These are phyloP conservation scores for Machaerirhynchus nigripectus DNA, from an alignment of 2,113 vertebrate species.

Conservation along the genomic window DNA sequence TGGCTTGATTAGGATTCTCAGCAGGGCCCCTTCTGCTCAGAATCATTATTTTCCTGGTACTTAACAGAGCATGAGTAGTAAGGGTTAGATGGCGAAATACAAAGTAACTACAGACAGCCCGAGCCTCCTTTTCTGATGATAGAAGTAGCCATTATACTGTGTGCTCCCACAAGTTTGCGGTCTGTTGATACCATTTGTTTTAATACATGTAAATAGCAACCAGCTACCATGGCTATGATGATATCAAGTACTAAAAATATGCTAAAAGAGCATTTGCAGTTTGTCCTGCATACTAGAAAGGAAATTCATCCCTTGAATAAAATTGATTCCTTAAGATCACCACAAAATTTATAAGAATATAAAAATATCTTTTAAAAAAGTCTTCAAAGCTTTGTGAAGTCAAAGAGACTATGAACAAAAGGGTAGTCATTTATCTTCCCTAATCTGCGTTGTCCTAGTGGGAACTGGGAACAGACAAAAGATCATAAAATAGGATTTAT, in stretches of 20 bases:
- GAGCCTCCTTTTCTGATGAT: not conserved
- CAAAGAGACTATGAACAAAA: not conserved
- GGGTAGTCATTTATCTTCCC: not conserved
- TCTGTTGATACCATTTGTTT: not conserved
- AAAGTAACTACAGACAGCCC: not conserved
- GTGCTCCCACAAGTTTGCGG: not conserved
- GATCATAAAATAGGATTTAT: not conserved
- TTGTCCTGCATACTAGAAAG: not conserved
- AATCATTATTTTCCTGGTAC: not conserved
- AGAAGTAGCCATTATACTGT: not conserved
- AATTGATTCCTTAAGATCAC: not conserved
- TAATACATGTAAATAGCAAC: slow-evolving; percentile 26
- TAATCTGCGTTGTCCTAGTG: not conserved
- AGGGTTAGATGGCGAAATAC: not conserved
- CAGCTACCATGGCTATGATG: not conserved
- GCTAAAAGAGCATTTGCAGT: not conserved
- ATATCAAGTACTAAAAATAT: not conserved
- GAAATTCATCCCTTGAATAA: not conserved
- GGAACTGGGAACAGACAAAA: not conserved
- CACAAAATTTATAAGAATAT: not conserved
- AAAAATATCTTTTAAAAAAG: not conserved
- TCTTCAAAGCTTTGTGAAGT: not conserved
- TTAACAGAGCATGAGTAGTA: not conserved
- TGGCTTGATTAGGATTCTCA: not conserved
- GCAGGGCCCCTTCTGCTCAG: not conserved